Base-by-base conservation (phyloP, 2,113 vertebrate species). In the Trematomus loennbergii region DNA sequence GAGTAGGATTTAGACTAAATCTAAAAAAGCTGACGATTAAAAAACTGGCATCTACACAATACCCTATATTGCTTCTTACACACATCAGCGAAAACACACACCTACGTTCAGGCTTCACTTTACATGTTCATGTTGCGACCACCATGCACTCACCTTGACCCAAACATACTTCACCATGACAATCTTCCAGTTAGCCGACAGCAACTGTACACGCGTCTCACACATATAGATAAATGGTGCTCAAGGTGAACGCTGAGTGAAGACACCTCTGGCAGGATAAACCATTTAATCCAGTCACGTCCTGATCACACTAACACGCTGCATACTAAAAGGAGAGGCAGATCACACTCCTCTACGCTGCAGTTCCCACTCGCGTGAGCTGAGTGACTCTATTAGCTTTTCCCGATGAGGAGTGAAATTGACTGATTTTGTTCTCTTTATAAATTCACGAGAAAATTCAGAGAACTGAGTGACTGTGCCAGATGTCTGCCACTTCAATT, bases 181-280 rank as follows among this genome's bases (percentile, higher is more conserved):
- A 68, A 45, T 18, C 15, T 20, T 3, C 2, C 40, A 43, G 25
- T 72, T 59, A 22, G 18, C 29, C 43, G 22, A 5, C 20, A 59
- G 62, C 65, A 17, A 68, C 20, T 57, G 62, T 49, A 12, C 3
- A 4, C 15, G 29, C 40, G 49, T 9, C 2, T 29, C 52, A 67
- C 6, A n/a, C 49, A 22, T 0, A 55, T 12, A 69, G 33, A 82
- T 55, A 55, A 69, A 58, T 60, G 65, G 57, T 63, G 79, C 65
- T 84, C 79, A 86, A 88, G 89, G 81, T 88, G 75, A 88, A 82
- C 33, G 20, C 25, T 58, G 63, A 82, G 72, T 71, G 49, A 79
- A 86, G 75, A 64, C 75, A 80, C 84, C 75, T 43, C 84, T 59
- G 11, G 25, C 43, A 69, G 53, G 72, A 58, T 76, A 20, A 82